Base-by-base conservation (phyloP, 2,888 invertebrate species). In the Timandra comae region DNA sequence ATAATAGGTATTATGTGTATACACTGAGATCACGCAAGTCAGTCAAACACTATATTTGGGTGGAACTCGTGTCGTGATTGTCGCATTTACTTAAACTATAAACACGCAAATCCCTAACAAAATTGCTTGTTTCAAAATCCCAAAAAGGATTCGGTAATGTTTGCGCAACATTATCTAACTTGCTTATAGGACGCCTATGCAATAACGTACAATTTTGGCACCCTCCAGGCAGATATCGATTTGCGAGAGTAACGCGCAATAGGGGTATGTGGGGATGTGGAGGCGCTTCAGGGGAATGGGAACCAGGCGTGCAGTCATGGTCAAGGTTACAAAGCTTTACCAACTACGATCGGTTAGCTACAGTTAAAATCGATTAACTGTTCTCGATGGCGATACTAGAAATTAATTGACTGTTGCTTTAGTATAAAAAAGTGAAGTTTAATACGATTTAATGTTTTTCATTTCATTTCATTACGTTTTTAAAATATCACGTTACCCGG, bases 301-400 rank as follows among this genome's bases (percentile, higher is more conserved):
- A 62, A 63, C 63, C 56, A 61, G 58, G 65, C 58, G 46, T 56
- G 60, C 53, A 50, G 64, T 65, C 71, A 76, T 62, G 76, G 78
- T 69, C 80, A 82, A 81, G 80, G 80, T 75, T 70, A 77, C 64
- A 51, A 60, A 35, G 49, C 48, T 54, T 56, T 55, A 60, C 54
- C n/a, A 59, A 62, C 52, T 48, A 65, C 56, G 56, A 57, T 51
- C 66, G 62, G 63, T 53, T 61, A 61, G 55, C 41, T 60, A 42
- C 51, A 62, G 65, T 62, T 56, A 59, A 55, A 46, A 41, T 34
- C 27, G 43, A 57, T 54, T 54, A 44, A 44, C 30, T 5, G 3
- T 16, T 16, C 16, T 6, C 16, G 16, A 16, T 16, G 6, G 6
- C 16, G 6, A 6, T 16, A 16, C 16, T 6, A 16, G 3, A 6